A percentile compares a stretch with the other conserved stretches of the same genome.
Evolutionary conservation across 2,888 invertebrate genomes (phyloP).

Genomic region (Falcaria lacertinaria): DNA sequence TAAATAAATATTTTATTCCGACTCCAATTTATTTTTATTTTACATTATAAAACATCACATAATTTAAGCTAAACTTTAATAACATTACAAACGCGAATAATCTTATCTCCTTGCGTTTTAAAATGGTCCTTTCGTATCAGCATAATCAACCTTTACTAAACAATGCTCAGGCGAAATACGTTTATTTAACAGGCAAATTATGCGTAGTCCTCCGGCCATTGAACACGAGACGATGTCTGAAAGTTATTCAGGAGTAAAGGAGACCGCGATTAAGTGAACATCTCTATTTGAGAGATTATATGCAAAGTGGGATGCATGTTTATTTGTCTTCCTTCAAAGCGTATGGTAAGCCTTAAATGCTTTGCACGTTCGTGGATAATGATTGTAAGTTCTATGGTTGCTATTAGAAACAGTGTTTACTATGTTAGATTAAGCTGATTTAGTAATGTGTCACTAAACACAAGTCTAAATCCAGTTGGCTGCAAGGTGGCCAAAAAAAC

Average conservation of each 20-base stretch:
- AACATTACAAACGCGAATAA: too few relatives aligned
- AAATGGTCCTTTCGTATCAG: too few relatives aligned
- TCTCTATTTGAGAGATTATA: neutral
- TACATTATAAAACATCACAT: too few relatives aligned
- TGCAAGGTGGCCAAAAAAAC: too few relatives aligned
- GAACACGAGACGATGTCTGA: neutral
- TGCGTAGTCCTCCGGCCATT: neutral
- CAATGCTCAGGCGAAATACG: neutral
- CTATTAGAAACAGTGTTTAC: neutral
- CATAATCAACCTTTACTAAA: too few relatives aligned
- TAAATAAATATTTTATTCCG: too few relatives aligned
- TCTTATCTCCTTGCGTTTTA: too few relatives aligned
- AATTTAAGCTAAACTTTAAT: too few relatives aligned
- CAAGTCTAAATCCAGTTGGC: too few relatives aligned
- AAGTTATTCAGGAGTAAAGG: neutral
- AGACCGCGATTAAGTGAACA: neutral
- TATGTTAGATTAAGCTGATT: constrained; percentile 5
- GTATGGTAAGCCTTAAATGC: neutral
- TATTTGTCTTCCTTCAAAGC: neutral
- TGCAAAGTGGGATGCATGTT: neutral
- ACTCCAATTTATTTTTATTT: too few relatives aligned
- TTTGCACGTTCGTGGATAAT: neutral
- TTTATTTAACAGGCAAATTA: neutral
- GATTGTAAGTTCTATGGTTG: neutral
- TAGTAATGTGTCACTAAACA: too few relatives aligned